phyloP scores from a whole-genome alignment of 92 coral and sea anemone genomes.

The Metridium senile region DNA sequence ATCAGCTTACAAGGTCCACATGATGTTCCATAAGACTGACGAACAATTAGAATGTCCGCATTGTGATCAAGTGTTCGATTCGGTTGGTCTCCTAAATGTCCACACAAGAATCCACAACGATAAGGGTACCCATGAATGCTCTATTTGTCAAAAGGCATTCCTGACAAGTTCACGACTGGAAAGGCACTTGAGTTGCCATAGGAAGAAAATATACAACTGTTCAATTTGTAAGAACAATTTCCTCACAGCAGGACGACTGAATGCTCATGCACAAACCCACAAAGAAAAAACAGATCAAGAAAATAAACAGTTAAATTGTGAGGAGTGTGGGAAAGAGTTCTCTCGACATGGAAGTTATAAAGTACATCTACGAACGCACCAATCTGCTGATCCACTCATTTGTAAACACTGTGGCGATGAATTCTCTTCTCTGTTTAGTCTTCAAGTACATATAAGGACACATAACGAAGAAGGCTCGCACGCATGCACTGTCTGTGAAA shows the following conservation, averaged over 20 bases:
- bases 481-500: conserved; percentile 20
- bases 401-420: conserved; percentile 13
- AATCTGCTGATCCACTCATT: conserved; percentile 1
- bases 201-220: not conserved
- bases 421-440: not conserved
- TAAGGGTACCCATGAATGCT: conserved; percentile 10
- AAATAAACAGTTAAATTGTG: conserved; percentile 1
- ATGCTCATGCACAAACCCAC: not conserved
- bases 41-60: conserved; percentile 11
- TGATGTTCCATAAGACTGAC: conserved; percentile 17
- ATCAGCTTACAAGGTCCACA: conserved; percentile 18
- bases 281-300: not conserved
- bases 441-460: conserved; percentile 8
- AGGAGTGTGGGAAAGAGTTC: conserved; percentile 23
- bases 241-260: not conserved
- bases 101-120: conserved; percentile 15
- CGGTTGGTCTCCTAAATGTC: not conserved
- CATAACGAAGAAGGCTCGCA: conserved; percentile 11
- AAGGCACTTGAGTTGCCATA: not conserved
- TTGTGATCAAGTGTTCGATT: conserved; percentile 21
- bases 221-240: not conserved
- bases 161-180: not conserved
- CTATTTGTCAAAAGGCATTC: conserved; percentile 14
- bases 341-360: not conserved
- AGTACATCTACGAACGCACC: conserved; percentile 18